Evolutionary conservation across 1,140 invertebrate genomes (phyloP).

Genomic region (Scaptomyza montana): DNA sequence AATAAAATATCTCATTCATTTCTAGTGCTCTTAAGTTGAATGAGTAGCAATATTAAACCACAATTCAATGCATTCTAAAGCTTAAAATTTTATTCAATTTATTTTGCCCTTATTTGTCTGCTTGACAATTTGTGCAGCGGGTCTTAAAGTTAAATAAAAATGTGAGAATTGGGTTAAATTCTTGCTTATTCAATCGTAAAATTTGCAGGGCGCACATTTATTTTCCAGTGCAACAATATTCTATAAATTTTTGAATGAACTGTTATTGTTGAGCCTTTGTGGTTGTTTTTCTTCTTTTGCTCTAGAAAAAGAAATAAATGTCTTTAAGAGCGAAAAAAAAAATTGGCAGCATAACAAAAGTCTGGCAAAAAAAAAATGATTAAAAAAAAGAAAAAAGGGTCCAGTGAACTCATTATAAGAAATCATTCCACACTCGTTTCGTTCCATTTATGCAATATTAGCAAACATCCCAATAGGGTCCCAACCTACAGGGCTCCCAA

Average conservation of each 20-base stretch:
- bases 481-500: not conserved
- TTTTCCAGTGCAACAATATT: conserved; percentile 13
- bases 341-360: conserved; percentile 7
- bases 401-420: conserved; percentile 57
- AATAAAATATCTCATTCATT: conserved; percentile 39
- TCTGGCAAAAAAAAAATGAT: not conserved
- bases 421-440: conserved; percentile 35
- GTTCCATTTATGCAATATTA: conserved; percentile 17
- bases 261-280: conserved; percentile 18
- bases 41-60: not conserved
- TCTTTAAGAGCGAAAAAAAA: not conserved
- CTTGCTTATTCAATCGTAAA: conserved; percentile 36
- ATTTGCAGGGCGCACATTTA: conserved; percentile 17
- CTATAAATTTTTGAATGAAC: conserved; percentile 1
- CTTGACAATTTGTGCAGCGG: not conserved
- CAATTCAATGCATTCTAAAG: not conserved
- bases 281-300: not conserved
- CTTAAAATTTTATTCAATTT: not conserved
- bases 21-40: not conserved
- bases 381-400: conserved; percentile 37
- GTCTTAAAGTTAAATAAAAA: conserved; percentile 37
- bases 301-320: conserved; percentile 1
- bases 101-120: too few relatives aligned
- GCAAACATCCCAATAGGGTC: conserved; percentile 12
- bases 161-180: conserved; percentile 21